Evolutionary conservation across 1,140 invertebrate genomes (phyloP).

Genomic region (Lethrus apterus): DNA sequence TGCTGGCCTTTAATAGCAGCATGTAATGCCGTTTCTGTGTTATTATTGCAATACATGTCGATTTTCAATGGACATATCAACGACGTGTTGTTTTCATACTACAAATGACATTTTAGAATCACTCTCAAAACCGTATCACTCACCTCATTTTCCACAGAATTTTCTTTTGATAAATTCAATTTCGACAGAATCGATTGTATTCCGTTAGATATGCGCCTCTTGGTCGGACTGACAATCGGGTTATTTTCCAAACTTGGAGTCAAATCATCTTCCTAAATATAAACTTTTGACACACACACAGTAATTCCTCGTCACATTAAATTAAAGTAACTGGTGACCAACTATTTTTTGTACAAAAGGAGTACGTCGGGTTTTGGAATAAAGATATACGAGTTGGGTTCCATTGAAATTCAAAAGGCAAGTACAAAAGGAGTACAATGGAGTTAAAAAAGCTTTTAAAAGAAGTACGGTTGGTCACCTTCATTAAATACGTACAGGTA

Average conservation of each 20-base stretch:
- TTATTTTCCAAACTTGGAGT: conserved; percentile 38
- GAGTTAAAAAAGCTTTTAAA: no score
- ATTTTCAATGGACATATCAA: conserved; percentile 61
- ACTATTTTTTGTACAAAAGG: no score
- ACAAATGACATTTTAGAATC: no score
- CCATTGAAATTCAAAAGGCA: background rate
- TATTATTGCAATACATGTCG: conserved; percentile 68
- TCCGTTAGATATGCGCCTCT: conserved; percentile 72
- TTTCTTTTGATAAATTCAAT: conserved; percentile 53
- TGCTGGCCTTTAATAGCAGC: conserved; percentile 71
- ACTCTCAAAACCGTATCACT: no score
- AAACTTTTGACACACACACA: no score
- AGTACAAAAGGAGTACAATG: no score
- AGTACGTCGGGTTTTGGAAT: no score
- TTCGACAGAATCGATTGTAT: conserved; percentile 83
- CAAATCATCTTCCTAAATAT: conserved; percentile 36
- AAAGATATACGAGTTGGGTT: background rate
- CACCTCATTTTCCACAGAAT: conserved; percentile 37
- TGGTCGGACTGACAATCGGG: conserved; percentile 52
- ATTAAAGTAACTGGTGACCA: no score
- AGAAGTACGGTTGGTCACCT: no score
- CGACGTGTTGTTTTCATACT: conserved; percentile 47
- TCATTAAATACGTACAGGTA: conserved; percentile 35
- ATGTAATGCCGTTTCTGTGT: conserved; percentile 68
- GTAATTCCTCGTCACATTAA: no score